Evolutionary conservation across 2,113 vertebrate species (phyloP).

Genomic region (Caracal caracal): DNA sequence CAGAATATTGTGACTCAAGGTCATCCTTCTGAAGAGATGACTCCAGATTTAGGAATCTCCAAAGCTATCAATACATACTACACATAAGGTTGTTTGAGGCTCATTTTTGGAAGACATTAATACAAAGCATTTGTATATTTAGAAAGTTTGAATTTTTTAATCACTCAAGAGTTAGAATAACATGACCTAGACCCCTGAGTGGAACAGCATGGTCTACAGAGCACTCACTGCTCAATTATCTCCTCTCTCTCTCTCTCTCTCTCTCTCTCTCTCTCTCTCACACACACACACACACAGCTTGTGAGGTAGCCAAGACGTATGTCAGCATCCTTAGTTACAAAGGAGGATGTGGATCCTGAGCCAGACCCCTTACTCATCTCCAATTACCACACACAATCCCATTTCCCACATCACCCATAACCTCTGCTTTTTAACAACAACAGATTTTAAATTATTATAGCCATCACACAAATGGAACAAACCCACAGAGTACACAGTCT

Average conservation of each 20-base stretch:
- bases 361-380: neutral
- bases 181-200: neutral
- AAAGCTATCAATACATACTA: neutral
- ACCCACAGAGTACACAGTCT: neutral
- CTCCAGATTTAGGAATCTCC: neutral
- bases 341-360: neutral
- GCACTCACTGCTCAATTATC: neutral
- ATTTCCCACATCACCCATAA: neutral
- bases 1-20: neutral
- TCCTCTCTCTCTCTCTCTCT: neutral
- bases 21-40: neutral
- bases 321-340: neutral
- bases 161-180: neutral
- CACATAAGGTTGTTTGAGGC: neutral
- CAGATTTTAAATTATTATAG: neutral
- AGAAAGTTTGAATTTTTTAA: neutral
- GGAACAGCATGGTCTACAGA: neutral
- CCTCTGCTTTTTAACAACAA: neutral
- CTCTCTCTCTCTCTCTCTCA: too few species aligned
- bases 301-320: neutral
- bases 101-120: constrained; percentile 15
- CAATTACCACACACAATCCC: neutral
- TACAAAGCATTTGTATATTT: neutral
- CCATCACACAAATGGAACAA: neutral
- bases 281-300: neutral